phyloP scores from a whole-genome alignment of 2,113 vertebrate species.

The Charina bottae region DNA sequence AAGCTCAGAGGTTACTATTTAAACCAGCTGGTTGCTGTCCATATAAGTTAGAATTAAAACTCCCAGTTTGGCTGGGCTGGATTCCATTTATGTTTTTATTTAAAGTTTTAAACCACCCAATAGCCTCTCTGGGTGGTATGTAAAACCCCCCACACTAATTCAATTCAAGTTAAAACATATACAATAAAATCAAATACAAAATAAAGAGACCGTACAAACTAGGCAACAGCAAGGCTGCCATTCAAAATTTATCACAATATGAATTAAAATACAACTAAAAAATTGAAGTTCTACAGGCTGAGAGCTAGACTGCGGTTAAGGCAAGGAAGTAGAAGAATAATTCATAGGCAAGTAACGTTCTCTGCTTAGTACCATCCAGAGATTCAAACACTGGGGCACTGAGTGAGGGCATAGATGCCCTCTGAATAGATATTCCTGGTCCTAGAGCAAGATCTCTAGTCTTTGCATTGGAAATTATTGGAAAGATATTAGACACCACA shows the following conservation, averaged over 20 bases:
- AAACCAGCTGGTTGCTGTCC: background rate
- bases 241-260: background rate
- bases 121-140: background rate
- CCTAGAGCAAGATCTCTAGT: background rate
- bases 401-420: background rate
- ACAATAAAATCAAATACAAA: background rate
- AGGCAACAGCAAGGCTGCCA: background rate
- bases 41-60: background rate
- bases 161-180: background rate
- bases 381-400: background rate
- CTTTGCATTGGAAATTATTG: background rate
- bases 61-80: background rate
- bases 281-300: background rate
- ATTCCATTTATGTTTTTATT: background rate
- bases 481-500: background rate
- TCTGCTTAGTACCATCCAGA: background rate
- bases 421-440: background rate
- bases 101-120: background rate
- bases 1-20: background rate
- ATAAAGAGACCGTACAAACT: background rate
- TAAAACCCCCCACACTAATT: background rate
- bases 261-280: background rate
- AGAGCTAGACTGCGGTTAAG: background rate
- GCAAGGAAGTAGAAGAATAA: no score
- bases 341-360: background rate